Base-by-base conservation (phyloP, 2,888 invertebrate species). In the Sinhomidia bicolor region DNA sequence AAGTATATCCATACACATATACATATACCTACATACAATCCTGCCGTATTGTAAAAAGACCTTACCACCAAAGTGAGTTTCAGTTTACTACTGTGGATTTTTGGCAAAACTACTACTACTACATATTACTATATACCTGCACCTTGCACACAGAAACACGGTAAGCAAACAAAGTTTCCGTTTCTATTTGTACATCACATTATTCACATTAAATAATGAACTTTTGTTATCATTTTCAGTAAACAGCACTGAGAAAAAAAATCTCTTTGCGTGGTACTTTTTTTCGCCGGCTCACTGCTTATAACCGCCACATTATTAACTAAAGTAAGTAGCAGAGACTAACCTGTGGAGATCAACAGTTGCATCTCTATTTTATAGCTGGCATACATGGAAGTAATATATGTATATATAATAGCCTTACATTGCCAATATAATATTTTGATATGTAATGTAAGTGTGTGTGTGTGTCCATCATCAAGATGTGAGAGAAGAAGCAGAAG, bases 401-500 rank as follows among this genome's bases (percentile, higher is more conserved):
- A n/a, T n/a, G n/a, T n/a, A n/a, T n/a, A n/a, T n/a, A n/a, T n/a
- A n/a, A n/a, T n/a, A n/a, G n/a, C n/a, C n/a, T 62, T 68, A 68
- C 47, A 74, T 23, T 62, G 54, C 62, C 62, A 80, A 62, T 80
- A 80, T 76, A 26, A 51, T 76, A 14, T 60, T 26, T 26, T 62
- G 62, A 26, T 62, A 29, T 14, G 62, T 62, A 3, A 7, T 36
- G 36, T 47, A 17, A 36, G 68, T 36, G 32, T 7, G 36, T 36
- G 36, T 47, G 36, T 68, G 68, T 36, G 32, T 36, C 68, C 36
- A 36, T 17, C 7, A 7, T 9, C 4, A 32, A 14, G 7, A 47
- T 81, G 51, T 51, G 51, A 65, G 51, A 47, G 47, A 47, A 80
- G 23, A 74, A 32, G n/a, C 4, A 74, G 51, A 76, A 76, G 81